phyloP scores from a whole-genome alignment of 2,888 invertebrate species.

The Drosophila tripunctata region DNA sequence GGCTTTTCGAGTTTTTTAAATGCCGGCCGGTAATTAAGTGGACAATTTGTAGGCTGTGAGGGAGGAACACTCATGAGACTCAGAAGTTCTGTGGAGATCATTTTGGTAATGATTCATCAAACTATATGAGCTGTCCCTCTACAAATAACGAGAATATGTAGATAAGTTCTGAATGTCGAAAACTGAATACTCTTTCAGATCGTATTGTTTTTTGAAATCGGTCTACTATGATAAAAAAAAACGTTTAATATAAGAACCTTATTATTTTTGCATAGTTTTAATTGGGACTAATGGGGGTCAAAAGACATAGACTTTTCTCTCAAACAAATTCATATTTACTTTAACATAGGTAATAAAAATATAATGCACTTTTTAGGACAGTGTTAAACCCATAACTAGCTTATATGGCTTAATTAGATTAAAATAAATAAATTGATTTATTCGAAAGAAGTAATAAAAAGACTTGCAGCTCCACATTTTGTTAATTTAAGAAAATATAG shows the following conservation, averaged over 20 bases:
- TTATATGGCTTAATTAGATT: neutral
- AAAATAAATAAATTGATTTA: neutral
- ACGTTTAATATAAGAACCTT: too few relatives aligned
- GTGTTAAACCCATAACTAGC: too few relatives aligned
- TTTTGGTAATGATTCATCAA: constrained; percentile 49
- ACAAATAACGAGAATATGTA: neutral
- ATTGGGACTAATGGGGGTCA: neutral
- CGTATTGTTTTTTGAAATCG: neutral
- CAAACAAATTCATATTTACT: neutral
- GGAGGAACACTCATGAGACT: constrained; percentile 21
- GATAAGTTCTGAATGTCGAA: neutral
- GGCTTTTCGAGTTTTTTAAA: constrained; percentile 50
- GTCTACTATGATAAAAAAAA: too few relatives aligned
- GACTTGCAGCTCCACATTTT: too few relatives aligned
- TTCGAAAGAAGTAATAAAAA: neutral
- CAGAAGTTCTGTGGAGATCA: constrained; percentile 32
- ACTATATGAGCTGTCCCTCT: neutral
- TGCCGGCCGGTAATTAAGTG: constrained; percentile 73
- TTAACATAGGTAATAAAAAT: neutral
- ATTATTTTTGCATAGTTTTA: too few relatives aligned
- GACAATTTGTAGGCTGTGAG: constrained; percentile 33
- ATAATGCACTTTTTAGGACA: neutral
- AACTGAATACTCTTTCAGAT: neutral
- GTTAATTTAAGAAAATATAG: too few relatives aligned
- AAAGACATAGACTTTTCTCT: neutral